Conservation (phyloP, 2,888 invertebrate genomes). For the Hirtodrosophila cameraria region DNA sequence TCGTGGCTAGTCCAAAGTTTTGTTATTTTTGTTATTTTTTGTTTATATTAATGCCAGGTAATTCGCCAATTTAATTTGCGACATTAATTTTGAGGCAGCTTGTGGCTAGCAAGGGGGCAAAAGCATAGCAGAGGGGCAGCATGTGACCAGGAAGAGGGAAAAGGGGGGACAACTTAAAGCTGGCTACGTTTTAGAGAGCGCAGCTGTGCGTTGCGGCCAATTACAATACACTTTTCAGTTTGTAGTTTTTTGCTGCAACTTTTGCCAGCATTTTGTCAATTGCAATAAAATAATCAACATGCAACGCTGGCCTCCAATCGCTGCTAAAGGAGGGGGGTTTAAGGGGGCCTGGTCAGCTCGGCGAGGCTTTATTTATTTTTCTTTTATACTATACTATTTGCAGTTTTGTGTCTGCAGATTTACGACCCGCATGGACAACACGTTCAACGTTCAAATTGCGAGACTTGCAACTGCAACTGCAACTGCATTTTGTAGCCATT, state of each 20-base stretch:
- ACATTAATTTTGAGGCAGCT: slow-evolving; percentile 55
- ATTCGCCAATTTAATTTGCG: slow-evolving; percentile 67
- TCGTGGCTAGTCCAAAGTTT: slow-evolving; percentile 24
- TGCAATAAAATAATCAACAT: slow-evolving; percentile 80
- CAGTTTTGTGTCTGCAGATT: slow-evolving; percentile 55
- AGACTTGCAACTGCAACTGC: slow-evolving; percentile 46
- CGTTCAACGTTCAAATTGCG: slow-evolving; percentile 53
- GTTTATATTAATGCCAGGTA: slow-evolving; percentile 57
- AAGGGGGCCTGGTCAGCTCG: not conserved
- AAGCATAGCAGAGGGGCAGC: not conserved
- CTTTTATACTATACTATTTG: slow-evolving; percentile 15
- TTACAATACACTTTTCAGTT: slow-evolving; percentile 65
- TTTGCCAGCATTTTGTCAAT: slow-evolving; percentile 70
- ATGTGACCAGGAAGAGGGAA: not conserved
- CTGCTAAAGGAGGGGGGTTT: not conserved
- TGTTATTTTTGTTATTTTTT: slow-evolving; percentile 10
- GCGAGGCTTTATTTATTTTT: slow-evolving; percentile 41
- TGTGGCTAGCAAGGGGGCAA: not conserved
- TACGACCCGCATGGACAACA: slow-evolving; percentile 77
- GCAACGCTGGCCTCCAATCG: slow-evolving; percentile 44
- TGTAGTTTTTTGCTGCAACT: slow-evolving; percentile 34
- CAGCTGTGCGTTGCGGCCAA: slow-evolving; percentile 63
- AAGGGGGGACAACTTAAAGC: not conserved
- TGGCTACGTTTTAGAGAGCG: slow-evolving; percentile 52
- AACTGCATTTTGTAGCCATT: slow-evolving; percentile 75